Percentiles rank a stretch among this genome's conserved stretches.
phyloP scores from a whole-genome alignment of 2,113 vertebrate genomes.

The Jaculus jaculus region DNA sequence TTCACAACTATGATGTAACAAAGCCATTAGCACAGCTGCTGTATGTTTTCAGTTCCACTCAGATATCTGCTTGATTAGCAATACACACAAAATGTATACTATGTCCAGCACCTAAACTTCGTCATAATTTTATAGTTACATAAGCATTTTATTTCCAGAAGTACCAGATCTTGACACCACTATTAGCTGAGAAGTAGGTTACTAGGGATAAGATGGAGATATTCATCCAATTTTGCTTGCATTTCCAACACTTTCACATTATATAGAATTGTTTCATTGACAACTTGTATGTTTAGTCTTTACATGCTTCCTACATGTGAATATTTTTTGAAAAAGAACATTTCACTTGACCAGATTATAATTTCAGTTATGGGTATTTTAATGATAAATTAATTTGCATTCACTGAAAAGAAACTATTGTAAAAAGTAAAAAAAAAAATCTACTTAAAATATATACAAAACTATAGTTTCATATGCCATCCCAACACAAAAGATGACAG shows the following conservation, averaged over 20 bases:
- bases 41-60: neutral
- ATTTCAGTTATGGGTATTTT: neutral
- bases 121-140: neutral
- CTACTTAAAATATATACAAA: conserved; percentile 3
- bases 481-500: neutral
- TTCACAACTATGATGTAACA: neutral
- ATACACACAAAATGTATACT: neutral
- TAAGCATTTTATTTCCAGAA: conserved; percentile 1
- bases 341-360: neutral
- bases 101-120: neutral
- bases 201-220: neutral
- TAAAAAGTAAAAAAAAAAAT: neutral
- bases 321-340: neutral
- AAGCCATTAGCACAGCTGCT: neutral
- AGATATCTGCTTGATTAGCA: neutral
- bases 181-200: neutral
- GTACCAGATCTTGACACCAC: neutral
- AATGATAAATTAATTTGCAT: neutral
- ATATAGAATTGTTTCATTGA: neutral
- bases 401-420: neutral
- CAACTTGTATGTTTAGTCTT: neutral
- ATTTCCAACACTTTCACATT: neutral
- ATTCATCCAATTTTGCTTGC: neutral
- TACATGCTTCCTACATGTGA: neutral
- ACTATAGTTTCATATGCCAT: neutral